Conservation (phyloP, 2,113 vertebrate genomes). For the Tragulus kanchil region DNA sequence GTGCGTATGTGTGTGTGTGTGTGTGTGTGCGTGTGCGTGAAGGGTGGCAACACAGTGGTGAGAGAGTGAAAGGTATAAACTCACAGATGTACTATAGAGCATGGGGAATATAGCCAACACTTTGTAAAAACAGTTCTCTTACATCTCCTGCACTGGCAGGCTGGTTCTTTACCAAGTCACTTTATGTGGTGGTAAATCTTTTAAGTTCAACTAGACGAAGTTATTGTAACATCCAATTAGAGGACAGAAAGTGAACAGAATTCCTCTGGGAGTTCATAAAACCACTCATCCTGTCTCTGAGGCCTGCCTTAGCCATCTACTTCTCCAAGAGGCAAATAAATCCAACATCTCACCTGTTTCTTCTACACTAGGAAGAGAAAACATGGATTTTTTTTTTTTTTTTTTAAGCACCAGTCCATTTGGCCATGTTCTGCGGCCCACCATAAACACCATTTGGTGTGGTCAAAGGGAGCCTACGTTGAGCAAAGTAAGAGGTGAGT, state of each 20-base stretch:
- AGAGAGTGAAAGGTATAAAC: not conserved
- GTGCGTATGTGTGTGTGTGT: too few relatives aligned
- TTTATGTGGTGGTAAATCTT: not conserved
- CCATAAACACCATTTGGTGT: slow-evolving; percentile 57
- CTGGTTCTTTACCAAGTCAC: not conserved
- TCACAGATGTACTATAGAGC: not conserved
- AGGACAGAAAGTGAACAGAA: not conserved
- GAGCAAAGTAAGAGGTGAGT: not conserved
- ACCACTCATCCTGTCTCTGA: not conserved
- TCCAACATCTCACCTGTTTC: not conserved
- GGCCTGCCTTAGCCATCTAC: not conserved
- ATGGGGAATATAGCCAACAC: not conserved
- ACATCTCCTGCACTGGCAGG: not conserved
- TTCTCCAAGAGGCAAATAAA: not conserved
- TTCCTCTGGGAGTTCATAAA: not conserved
- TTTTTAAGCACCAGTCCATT: slow-evolving; percentile 32
- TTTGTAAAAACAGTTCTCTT: not conserved
- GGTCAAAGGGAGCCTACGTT: not conserved
- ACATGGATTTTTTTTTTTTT: not conserved
- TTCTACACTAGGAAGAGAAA: not conserved
- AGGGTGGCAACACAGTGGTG: not conserved
- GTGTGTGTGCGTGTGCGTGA: too few relatives aligned
- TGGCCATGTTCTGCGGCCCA: slow-evolving; percentile 37
- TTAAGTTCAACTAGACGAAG: not conserved
- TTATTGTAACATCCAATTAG: not conserved